These are phyloP conservation scores for Hydropotes inermis DNA, from an alignment of 2,113 vertebrate species.

Conservation along the genomic window DNA sequence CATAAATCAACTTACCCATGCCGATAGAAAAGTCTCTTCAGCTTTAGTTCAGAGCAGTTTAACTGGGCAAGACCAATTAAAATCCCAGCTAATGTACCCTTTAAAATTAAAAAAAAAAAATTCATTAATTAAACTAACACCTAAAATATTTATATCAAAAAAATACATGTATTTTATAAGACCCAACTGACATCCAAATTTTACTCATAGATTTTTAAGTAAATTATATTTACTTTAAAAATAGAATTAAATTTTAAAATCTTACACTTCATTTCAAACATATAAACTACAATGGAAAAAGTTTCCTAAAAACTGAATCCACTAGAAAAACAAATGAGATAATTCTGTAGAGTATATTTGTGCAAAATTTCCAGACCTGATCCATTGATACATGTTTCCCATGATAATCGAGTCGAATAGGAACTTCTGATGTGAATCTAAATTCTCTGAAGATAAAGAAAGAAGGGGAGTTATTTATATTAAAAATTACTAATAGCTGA, in stretches of 20 bases:
- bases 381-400: conserved; percentile 97
- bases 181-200: background rate
- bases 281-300: background rate
- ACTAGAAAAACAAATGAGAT: background rate
- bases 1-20: conserved; percentile 86
- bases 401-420: conserved; percentile 97
- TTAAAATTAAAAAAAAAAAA: conserved; percentile 57
- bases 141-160: conserved; percentile 1
- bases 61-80: conserved; percentile 96
- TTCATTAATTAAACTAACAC: background rate
- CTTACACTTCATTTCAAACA: background rate
- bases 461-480: background rate
- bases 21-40: conserved; percentile 94
- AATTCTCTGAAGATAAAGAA: conserved; percentile 88
- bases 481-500: background rate
- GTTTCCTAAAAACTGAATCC: background rate
- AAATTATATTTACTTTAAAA: conserved; percentile 40
- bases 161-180: background rate
- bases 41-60: conserved; percentile 96
- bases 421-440: conserved; percentile 96
- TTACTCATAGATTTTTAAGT: background rate
- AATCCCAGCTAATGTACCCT: conserved; percentile 98
- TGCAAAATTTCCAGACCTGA: conserved; percentile 81
- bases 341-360: background rate
- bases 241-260: conserved; percentile 11